A percentile compares a stretch with the other conserved stretches of the same genome.
Conservation (phyloP, 2,113 vertebrate species). For the Lepus timidus region DNA sequence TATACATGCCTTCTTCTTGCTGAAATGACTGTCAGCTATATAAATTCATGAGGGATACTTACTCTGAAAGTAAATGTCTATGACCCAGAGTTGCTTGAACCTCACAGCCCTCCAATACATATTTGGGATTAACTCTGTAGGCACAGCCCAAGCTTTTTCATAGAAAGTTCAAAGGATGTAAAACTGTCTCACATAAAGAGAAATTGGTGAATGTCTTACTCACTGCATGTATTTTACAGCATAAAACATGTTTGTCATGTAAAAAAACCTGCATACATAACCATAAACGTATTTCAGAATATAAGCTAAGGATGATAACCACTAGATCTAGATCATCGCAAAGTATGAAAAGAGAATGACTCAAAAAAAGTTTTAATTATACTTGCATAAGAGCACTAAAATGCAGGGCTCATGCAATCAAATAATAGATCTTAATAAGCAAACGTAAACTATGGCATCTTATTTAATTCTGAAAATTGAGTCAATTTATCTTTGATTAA, state of each 20-base stretch:
- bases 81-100: not conserved
- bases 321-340: not conserved
- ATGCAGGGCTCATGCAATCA: not conserved
- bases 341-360: not conserved
- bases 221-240: conserved; percentile 18
- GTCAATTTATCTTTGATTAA: conserved; percentile 53
- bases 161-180: not conserved
- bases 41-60: not conserved
- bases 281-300: not conserved
- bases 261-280: not conserved
- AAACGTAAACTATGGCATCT: conserved; percentile 36
- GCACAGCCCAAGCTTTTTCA: not conserved
- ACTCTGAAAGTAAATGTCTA: not conserved
- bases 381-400: not conserved
- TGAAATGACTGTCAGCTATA: not conserved
- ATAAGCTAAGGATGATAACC: not conserved
- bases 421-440: conserved; percentile 8
- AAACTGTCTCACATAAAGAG: not conserved
- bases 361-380: not conserved
- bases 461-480: conserved; percentile 71
- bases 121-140: conserved; percentile 8
- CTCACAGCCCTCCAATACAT: not conserved
- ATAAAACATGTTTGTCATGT: not conserved
- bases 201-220: not conserved
- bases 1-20: not conserved